These are phyloP conservation scores for Sitta europaea DNA, from an alignment of 2,113 vertebrate genomes.

Conservation along the genomic window DNA sequence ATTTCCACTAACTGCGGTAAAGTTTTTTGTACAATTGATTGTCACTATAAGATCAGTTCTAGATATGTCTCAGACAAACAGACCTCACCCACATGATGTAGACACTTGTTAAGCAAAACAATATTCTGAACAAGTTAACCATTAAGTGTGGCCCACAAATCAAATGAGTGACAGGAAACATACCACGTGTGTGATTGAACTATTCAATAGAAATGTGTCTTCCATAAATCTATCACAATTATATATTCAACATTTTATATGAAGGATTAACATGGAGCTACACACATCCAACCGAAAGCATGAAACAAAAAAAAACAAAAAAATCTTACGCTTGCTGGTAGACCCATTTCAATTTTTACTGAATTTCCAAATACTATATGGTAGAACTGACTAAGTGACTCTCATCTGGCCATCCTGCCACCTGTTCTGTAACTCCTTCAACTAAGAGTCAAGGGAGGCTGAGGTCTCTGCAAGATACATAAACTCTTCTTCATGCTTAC, in stretches of 20 bases:
- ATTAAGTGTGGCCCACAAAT: neutral
- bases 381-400: neutral
- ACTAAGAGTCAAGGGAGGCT: fast-evolving
- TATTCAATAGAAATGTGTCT: neutral
- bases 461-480: neutral
- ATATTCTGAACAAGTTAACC: neutral
- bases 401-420: neutral
- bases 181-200: neutral
- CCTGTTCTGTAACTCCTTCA: neutral
- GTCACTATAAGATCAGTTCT: neutral
- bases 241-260: neutral
- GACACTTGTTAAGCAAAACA: neutral
- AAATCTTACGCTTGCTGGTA: fast-evolving
- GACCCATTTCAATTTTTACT: neutral
- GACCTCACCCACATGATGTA: neutral
- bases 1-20: neutral
- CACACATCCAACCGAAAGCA: neutral
- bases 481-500: neutral
- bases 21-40: neutral
- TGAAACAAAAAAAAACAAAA: neutral
- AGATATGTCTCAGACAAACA: neutral
- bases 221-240: neutral
- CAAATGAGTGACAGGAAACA: neutral
- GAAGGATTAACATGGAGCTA: neutral
- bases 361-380: neutral